Base-by-base conservation (phyloP, 2,797 vertebrate genomes). In the Caiman crocodilus region DNA sequence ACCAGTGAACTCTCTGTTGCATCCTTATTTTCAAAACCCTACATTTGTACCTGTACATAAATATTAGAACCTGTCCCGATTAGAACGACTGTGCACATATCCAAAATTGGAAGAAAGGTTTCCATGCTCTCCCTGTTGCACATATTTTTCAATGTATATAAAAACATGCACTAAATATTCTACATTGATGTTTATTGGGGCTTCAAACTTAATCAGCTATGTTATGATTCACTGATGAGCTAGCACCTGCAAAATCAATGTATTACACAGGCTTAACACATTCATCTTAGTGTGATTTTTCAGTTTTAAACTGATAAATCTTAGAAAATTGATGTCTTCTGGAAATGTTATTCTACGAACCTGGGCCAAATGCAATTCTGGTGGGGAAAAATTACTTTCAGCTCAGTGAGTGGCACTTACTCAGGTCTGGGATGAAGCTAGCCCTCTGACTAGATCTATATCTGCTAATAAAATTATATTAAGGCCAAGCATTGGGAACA, bases 301-400 rank as follows among this genome's bases (percentile, higher is more conserved):
- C 65, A 15, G 65, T 93, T 88, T 87, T 87, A 74, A 56, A 75
- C 55, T 77, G 90, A 90, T 87, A 84, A 90, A 84, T 76, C 60
- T 18, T n/a, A 73, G 18, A 32, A 71, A 79, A 86, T 6, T 21
- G 78, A 16, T 85, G 25, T 89, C 85, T 90, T 73, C 42, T 50
- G 42, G 42, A 50, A 73, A 73, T 50, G 23, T 26, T 73, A 73
- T 73, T 71, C 35, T 14, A 42, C 14, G 13, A 73, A 32, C 15
- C 35, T 73, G 69, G 23, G 35, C 23, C 23, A 73, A 42, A 42
- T 50, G 42, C 35, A 73, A 14, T 14, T 14, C 14, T 73, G 35
- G 14, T 50, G 23, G 14, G 9, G 30, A 50, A 67, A 67, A 67
- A 67, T 4, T 50, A 20, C 69, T 42, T 42, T 50, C 69, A 73